phyloP scores from a whole-genome alignment of 1,140 invertebrate genomes.

The Ericerus pela region DNA sequence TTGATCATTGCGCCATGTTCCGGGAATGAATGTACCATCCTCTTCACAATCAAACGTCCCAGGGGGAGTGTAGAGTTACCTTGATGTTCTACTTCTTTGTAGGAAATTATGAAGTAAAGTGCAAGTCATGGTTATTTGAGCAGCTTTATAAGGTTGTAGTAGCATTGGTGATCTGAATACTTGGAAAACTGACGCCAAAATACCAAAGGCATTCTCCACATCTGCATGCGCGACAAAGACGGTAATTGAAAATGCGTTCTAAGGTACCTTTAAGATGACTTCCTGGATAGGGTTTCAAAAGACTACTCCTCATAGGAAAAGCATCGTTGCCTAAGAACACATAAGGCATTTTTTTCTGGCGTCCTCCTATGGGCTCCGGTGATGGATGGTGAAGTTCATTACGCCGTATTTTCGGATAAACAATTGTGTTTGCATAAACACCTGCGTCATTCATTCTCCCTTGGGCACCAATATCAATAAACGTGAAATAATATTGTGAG shows the following conservation, averaged over 20 bases:
- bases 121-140: conserved; percentile 13
- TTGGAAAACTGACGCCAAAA: conserved; percentile 19
- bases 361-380: neutral
- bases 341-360: neutral
- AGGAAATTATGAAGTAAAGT: conserved; percentile 15
- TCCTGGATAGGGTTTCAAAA: conserved; percentile 13
- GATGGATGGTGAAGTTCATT: neutral
- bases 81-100: conserved; percentile 15
- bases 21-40: neutral
- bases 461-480: conserved; percentile 15
- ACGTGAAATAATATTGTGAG: conserved; percentile 29
- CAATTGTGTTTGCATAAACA: conserved; percentile 8
- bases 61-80: conserved; percentile 12
- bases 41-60: conserved; percentile 4
- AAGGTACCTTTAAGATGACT: neutral
- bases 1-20: neutral
- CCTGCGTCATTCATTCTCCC: conserved; percentile 28
- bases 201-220: conserved; percentile 33
- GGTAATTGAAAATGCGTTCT: conserved; percentile 30
- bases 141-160: conserved; percentile 17
- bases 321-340: conserved; percentile 14
- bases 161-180: conserved; percentile 18
- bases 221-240: conserved; percentile 28
- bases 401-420: neutral
- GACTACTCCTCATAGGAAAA: conserved; percentile 5